Conservation (phyloP, 1,140 invertebrate genomes). For the Dermatophagoides farinae region DNA sequence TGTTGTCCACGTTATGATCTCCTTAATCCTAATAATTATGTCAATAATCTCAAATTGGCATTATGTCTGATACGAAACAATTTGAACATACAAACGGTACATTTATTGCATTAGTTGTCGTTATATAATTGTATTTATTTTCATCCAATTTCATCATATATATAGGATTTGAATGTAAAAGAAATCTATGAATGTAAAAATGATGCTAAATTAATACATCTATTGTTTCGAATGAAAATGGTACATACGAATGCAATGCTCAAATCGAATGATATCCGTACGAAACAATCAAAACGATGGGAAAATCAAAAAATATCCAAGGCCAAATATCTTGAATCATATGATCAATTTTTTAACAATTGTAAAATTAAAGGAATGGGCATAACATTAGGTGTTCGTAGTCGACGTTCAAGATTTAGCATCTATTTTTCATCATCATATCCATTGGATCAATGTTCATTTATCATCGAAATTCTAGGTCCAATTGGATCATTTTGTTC, state of each 20-base stretch:
- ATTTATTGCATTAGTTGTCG: background rate
- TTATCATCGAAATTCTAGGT: constrained; percentile 20
- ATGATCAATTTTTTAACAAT: background rate
- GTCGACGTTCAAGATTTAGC: constrained; percentile 17
- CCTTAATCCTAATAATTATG: constrained; percentile 23
- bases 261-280: background rate
- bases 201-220: constrained; percentile 11
- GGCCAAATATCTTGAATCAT: background rate
- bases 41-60: constrained; percentile 26
- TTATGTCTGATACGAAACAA: constrained; percentile 24
- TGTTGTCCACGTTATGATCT: constrained; percentile 25
- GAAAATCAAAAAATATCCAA: background rate
- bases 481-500: constrained; percentile 14
- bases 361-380: constrained; percentile 20
- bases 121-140: background rate
- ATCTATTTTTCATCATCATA: constrained; percentile 13
- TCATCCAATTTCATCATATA: background rate
- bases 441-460: constrained; percentile 10
- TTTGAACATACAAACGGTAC: constrained; percentile 24
- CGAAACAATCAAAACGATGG: background rate
- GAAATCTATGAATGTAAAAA: constrained; percentile 16
- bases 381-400: constrained; percentile 16
- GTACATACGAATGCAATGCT: constrained; percentile 1
- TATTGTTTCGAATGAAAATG: constrained; percentile 15
- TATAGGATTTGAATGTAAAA: constrained; percentile 11